Evolutionary conservation across 1,140 invertebrate genomes (phyloP).

Genomic region (Pantala flavescens): DNA sequence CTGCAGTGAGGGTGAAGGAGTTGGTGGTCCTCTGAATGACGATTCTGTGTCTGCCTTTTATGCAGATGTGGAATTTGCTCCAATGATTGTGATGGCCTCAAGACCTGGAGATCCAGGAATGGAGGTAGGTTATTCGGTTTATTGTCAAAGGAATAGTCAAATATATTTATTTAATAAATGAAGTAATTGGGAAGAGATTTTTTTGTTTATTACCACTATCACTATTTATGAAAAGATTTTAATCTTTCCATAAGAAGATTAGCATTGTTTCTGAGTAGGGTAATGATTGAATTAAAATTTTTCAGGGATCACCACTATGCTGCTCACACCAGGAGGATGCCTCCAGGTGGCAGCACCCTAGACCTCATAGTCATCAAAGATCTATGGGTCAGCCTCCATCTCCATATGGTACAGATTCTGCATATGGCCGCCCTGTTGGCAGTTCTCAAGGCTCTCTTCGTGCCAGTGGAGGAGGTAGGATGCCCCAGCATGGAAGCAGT

Average conservation of each 20-base stretch:
- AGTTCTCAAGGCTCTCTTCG: neutral
- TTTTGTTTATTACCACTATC: too few species aligned
- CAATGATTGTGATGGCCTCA: neutral
- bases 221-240: too few species aligned
- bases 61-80: neutral
- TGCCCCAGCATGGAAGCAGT: neutral
- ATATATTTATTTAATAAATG: too few species aligned
- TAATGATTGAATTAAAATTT: too few species aligned
- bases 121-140: neutral
- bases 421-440: neutral
- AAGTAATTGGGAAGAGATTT: too few species aligned
- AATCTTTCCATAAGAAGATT: too few species aligned
- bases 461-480: neutral
- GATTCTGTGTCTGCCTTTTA: neutral
- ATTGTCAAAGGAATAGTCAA: too few species aligned
- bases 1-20: neutral
- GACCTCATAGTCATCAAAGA: neutral
- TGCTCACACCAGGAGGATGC: neutral
- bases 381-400: neutral
- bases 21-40: neutral
- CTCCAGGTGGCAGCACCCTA: neutral
- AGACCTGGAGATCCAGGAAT: neutral
- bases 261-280: too few species aligned
- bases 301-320: neutral
- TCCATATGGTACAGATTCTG: neutral